A percentile compares a stretch with the other conserved stretches of the same genome.
phyloP scores from a whole-genome alignment of 2,888 invertebrate species.

The Gastrophysa polygoni region DNA sequence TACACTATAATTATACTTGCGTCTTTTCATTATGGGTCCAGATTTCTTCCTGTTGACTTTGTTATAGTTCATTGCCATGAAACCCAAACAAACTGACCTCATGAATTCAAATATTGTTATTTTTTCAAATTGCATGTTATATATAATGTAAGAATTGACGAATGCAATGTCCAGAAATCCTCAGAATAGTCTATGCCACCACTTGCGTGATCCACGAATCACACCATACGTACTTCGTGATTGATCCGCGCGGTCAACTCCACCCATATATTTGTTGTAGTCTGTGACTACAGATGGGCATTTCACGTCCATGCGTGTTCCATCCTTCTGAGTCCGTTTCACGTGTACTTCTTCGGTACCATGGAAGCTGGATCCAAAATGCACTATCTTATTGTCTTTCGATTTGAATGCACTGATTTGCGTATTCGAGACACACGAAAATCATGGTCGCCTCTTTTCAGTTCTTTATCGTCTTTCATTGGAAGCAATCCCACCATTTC shows the following conservation, averaged over 20 bases:
- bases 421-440: slow-evolving; percentile 21
- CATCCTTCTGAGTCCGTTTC: slow-evolving; percentile 33
- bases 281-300: neutral
- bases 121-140: slow-evolving; percentile 17
- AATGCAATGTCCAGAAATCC: slow-evolving; percentile 16
- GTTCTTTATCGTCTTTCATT: neutral
- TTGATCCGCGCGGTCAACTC: slow-evolving; percentile 6
- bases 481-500: neutral
- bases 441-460: slow-evolving; percentile 13
- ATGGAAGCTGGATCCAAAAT: slow-evolving; percentile 36
- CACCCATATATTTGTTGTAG: neutral
- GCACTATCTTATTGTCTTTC: slow-evolving; percentile 25
- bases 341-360: slow-evolving; percentile 32
- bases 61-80: slow-evolving; percentile 17
- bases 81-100: slow-evolving; percentile 16
- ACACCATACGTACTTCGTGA: slow-evolving; percentile 2
- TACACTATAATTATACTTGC: slow-evolving; percentile 16
- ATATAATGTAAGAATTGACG: slow-evolving; percentile 14
- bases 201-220: neutral
- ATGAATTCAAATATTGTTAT: slow-evolving; percentile 18
- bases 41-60: neutral
- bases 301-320: slow-evolving; percentile 22
- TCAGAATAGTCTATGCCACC: slow-evolving; percentile 3
- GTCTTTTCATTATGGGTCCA: slow-evolving; percentile 17
- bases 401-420: slow-evolving; percentile 25